Evolutionary conservation across 2,888 invertebrate species (phyloP).

Genomic region (Cenopis cana): DNA sequence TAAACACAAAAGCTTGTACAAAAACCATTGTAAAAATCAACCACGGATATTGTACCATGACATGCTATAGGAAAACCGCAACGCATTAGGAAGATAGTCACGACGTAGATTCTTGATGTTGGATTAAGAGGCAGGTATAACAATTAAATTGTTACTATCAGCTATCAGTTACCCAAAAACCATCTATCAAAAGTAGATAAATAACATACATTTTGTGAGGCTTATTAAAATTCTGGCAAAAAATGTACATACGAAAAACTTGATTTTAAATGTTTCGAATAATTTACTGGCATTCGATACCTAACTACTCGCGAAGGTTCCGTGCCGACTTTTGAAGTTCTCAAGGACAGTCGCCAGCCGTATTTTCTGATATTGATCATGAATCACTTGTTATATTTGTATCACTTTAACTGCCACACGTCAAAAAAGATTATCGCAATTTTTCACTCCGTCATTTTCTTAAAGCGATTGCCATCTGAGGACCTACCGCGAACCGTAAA

Average conservation of each 20-base stretch:
- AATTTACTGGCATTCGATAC: too few relatives aligned
- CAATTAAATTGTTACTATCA: background rate
- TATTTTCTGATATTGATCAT: too few relatives aligned
- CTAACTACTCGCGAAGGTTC: background rate
- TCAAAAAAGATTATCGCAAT: too few relatives aligned
- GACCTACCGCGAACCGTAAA: too few relatives aligned
- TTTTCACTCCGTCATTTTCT: too few relatives aligned
- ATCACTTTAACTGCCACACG: too few relatives aligned
- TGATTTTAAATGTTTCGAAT: background rate
- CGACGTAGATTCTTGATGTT: background rate
- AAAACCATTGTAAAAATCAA: background rate
- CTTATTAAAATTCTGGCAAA: background rate
- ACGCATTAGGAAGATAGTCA: background rate
- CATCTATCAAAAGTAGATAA: background rate
- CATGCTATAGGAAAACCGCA: conserved; percentile 21
- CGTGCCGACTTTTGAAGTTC: background rate
- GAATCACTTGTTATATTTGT: too few relatives aligned
- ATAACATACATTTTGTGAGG: background rate
- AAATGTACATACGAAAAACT: background rate
- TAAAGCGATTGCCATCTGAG: too few relatives aligned
- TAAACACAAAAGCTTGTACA: background rate
- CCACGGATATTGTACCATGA: background rate
- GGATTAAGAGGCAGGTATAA: background rate
- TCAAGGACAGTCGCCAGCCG: too few relatives aligned
- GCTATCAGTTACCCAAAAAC: background rate